Conservation (phyloP, 2,888 invertebrate genomes). For the Subacronicta megacephala region DNA sequence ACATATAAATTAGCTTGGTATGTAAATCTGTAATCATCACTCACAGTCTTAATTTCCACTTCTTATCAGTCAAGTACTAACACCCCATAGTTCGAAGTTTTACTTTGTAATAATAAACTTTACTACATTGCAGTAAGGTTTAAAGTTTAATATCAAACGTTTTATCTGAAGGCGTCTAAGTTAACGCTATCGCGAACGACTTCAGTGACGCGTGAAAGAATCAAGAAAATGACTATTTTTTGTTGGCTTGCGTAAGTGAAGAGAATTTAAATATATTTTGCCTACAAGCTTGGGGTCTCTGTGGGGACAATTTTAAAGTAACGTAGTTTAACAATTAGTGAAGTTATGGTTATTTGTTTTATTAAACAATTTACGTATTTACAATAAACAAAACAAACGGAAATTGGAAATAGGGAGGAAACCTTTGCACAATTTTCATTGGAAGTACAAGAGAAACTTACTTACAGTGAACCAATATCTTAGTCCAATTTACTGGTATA, state of each 20-base stretch:
- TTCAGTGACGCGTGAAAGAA: slow-evolving; percentile 64
- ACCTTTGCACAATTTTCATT: not conserved
- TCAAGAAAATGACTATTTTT: slow-evolving; percentile 58
- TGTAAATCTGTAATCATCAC: slow-evolving; percentile 78
- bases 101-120: slow-evolving; percentile 24
- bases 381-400: not conserved
- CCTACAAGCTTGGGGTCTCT: slow-evolving; percentile 25
- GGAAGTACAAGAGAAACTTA: not conserved
- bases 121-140: slow-evolving; percentile 17
- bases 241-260: slow-evolving; percentile 17
- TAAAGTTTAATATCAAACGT: slow-evolving; percentile 24
- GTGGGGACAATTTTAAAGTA: not conserved
- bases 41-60: slow-evolving; percentile 76
- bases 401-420: not conserved
- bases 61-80: slow-evolving; percentile 72
- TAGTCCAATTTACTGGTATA: slow-evolving; percentile 10
- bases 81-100: slow-evolving; percentile 47
- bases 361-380: not conserved
- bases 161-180: slow-evolving; percentile 53
- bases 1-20: slow-evolving; percentile 60
- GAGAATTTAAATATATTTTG: slow-evolving; percentile 7
- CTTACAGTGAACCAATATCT: slow-evolving; percentile 2
- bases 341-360: too few species aligned
- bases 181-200: slow-evolving; percentile 61
- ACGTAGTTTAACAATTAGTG: too few species aligned